These are phyloP conservation scores for Borostomias antarcticus DNA, from an alignment of 2,797 vertebrate genomes.

Conservation along the genomic window DNA sequence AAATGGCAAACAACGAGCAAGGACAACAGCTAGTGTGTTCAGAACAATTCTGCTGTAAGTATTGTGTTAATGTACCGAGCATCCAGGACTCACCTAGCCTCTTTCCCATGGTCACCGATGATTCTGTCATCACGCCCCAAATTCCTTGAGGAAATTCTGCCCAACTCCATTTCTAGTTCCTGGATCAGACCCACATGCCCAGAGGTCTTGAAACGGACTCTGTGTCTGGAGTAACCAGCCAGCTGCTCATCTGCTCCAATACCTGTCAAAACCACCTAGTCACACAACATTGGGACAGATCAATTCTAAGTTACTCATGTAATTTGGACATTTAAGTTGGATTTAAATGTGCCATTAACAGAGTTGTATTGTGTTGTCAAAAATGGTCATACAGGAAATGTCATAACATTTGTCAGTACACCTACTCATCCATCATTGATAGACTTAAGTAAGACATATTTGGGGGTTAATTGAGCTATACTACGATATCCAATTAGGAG, in stretches of 20 bases:
- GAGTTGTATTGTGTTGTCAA: no score
- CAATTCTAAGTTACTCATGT: not conserved
- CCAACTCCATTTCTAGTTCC: conserved; percentile 89
- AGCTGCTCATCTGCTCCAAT: conserved; percentile 97
- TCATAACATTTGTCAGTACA: not conserved
- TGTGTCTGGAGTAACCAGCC: conserved; percentile 92
- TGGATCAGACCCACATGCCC: conserved; percentile 83
- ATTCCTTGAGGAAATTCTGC: conserved; percentile 91
- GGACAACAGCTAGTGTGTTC: not conserved
- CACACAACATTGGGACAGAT: conserved; percentile 1
- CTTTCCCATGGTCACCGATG: conserved; percentile 92
- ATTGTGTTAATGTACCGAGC: not conserved
- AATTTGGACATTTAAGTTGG: no score
- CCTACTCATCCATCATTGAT: no score
- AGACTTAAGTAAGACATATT: no score
- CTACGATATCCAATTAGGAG: no score
- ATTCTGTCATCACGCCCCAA: conserved; percentile 93
- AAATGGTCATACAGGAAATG: no score
- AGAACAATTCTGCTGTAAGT: not conserved
- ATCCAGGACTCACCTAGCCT: conserved; percentile 81
- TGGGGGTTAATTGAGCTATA: no score
- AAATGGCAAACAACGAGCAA: not conserved
- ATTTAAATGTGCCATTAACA: no score
- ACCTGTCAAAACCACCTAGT: conserved; percentile 89
- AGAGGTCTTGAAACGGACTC: conserved; percentile 76